Evolutionary conservation across 2,113 vertebrate genomes (phyloP), one percentile per base, ranked within the genome.

Genomic region (Cariama cristata): DNA sequence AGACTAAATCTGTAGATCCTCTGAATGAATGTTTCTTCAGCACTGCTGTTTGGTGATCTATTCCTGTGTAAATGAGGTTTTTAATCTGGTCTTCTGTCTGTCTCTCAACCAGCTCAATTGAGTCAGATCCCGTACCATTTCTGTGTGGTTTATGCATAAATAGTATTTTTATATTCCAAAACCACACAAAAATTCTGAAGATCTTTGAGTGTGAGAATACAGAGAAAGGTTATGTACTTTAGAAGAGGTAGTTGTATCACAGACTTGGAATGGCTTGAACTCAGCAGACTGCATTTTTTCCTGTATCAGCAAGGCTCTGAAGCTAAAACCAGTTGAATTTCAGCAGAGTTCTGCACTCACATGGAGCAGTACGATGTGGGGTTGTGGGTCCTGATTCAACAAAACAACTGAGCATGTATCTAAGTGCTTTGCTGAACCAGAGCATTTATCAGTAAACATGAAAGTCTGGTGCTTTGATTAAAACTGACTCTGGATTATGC

Each of bases 271-370:
- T 62, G 59, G 56, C 38, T 85, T 79, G 74, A 79, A 79, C 45
- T 94, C 72, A 66, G 52, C 76, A 81, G 30, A 14, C 67, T 76
- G 35, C 13, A 6, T 85, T 96, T 86, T 86, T 86, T 63, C 68
- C 60, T 92, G 28, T 74, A 84, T 95, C 79, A 91, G 83, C 92
- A 95, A 81, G 62, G 53, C 72, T 91, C 27, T 45, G 38, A 68
- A 66, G 33, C 69, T 72, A 44, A 26, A 87, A 75, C 1, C 45
- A n/a, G 32, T 50, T 83, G 67, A 53, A 83, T 86, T 92, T 86
- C 11, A 2, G 68, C 44, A 38, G 75, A 76, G 35, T 86, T 80
- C 52, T 89, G 77, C 20, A 35, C 38, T 50, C 32, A 5, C 5
- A 2, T 71, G 82, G 69, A 79, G 26, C 53, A 72, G 80, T 40